Evolutionary conservation across 2,113 vertebrate species (phyloP).

Genomic region (Thomomys bottae): DNA sequence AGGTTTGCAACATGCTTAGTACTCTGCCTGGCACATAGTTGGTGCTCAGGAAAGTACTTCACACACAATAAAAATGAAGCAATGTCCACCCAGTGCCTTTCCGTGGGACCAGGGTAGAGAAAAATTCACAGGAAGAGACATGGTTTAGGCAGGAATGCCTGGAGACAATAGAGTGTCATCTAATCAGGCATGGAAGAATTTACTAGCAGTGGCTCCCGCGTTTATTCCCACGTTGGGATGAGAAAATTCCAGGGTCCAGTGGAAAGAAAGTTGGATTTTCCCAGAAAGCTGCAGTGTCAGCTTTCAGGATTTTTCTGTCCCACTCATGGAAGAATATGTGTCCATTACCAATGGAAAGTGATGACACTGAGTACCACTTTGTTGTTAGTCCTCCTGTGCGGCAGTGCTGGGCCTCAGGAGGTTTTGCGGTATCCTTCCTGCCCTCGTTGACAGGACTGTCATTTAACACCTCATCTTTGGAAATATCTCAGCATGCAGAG

Average conservation of each 20-base stretch:
- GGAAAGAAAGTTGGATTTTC: slow-evolving; percentile 60
- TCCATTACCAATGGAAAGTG: not conserved
- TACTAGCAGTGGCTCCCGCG: slow-evolving; percentile 41
- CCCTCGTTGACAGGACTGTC: too few relatives aligned
- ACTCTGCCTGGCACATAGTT: not conserved
- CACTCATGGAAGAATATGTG: not conserved
- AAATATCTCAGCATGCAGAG: too few relatives aligned
- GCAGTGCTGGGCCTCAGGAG: not conserved
- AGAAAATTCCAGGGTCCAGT: slow-evolving; percentile 61
- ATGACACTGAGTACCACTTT: not conserved
- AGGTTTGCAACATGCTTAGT: not conserved
- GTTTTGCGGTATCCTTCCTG: not conserved
- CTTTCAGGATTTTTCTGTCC: not conserved
- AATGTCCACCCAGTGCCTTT: not conserved
- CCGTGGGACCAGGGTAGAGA: not conserved
- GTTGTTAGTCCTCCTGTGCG: not conserved
- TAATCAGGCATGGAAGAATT: slow-evolving; percentile 42
- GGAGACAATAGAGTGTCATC: slow-evolving; percentile 49
- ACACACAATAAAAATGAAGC: not conserved
- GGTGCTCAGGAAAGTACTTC: not conserved
- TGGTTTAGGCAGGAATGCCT: not conserved
- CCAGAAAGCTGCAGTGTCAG: slow-evolving; percentile 48
- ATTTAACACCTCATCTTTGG: too few relatives aligned
- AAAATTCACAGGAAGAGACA: not conserved
- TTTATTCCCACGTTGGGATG: slow-evolving; percentile 49